Conservation (phyloP, 2,113 vertebrate genomes). For the Phainopepla nitens region DNA sequence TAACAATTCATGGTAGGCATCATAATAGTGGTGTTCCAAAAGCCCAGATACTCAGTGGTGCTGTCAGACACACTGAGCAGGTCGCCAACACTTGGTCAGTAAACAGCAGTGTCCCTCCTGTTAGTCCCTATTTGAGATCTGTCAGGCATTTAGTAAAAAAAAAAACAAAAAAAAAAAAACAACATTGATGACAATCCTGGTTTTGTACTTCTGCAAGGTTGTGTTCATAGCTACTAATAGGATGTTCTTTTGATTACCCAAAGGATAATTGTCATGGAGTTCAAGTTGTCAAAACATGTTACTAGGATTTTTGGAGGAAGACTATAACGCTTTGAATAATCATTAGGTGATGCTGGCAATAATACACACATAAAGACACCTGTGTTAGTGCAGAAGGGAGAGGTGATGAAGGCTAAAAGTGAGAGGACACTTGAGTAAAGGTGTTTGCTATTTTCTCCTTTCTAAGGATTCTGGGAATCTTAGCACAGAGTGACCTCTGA, state of each 20-base stretch:
- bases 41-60: background rate
- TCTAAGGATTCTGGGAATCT: background rate
- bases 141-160: background rate
- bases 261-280: background rate
- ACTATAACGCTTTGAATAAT: background rate
- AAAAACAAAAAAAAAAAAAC: too few species aligned
- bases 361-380: background rate
- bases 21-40: background rate
- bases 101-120: background rate
- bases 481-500: background rate
- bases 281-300: slow-evolving; percentile 3
- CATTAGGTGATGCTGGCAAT: background rate
- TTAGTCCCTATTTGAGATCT: background rate
- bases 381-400: background rate
- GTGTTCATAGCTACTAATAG: background rate
- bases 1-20: background rate
- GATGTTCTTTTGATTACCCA: background rate
- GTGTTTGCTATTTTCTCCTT: background rate
- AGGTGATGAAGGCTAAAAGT: background rate
- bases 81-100: background rate
- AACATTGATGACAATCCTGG: background rate
- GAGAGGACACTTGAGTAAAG: background rate
- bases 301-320: background rate
- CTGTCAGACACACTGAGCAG: background rate
- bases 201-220: background rate